These are phyloP conservation scores for Sipha maydis DNA, from an alignment of 2,888 invertebrate species.

Conservation along the genomic window DNA sequence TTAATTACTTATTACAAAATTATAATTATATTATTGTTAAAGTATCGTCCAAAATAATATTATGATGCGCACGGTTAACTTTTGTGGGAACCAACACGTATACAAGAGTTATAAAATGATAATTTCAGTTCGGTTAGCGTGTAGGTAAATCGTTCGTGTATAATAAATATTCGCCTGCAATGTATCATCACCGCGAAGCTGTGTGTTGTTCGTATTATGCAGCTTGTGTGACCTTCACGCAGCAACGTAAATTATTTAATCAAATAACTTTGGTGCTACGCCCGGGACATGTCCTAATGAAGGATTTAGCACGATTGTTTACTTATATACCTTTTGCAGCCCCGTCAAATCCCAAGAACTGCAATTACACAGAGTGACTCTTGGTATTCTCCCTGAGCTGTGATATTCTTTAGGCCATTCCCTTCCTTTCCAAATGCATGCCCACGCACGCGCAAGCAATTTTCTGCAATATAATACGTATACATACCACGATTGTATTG, in stretches of 20 bases:
- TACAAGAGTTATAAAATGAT: constrained; percentile 19
- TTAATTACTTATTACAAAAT: too few species aligned
- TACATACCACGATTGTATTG: not conserved
- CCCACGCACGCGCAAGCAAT: not conserved
- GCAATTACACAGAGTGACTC: constrained; percentile 33
- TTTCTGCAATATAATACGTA: not conserved
- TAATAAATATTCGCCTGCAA: not conserved
- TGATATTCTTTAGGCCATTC: not conserved
- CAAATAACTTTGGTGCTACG: constrained; percentile 15
- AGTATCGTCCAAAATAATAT: too few species aligned
- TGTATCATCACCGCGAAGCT: not conserved
- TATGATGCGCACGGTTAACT: not conserved
- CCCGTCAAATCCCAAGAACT: not conserved
- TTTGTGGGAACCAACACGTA: not conserved
- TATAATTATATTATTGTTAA: too few species aligned
- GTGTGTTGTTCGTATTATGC: not conserved
- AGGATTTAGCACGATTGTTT: constrained; percentile 49
- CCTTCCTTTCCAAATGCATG: not conserved
- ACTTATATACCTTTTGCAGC: not conserved
- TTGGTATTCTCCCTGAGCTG: not conserved
- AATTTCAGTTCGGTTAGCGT: not conserved
- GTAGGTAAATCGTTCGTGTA: too few species aligned
- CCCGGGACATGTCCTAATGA: constrained; percentile 16
- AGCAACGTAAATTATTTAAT: constrained; percentile 41
- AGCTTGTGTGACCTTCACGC: constrained; percentile 29